These are phyloP conservation scores for Brachionus plicatilis DNA, from an alignment of 1,140 invertebrate species.

Conservation along the genomic window DNA sequence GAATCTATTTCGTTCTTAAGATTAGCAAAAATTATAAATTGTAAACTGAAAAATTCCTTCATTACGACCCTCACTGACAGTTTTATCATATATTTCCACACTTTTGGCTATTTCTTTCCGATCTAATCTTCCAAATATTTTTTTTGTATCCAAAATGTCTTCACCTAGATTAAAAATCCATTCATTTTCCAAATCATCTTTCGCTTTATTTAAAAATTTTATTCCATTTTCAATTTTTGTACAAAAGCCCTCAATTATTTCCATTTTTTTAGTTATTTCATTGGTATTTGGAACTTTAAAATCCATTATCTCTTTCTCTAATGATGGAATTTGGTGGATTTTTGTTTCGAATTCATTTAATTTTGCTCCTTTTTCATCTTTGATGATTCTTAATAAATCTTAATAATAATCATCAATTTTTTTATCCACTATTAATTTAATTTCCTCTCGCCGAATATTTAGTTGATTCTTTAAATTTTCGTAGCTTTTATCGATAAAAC, in stretches of 20 bases:
- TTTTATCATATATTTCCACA: no score
- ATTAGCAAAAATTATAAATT: no score
- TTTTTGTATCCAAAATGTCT: no score
- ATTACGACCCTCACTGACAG: no score
- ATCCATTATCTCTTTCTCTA: background rate
- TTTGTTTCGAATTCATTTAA: background rate
- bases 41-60: no score
- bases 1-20: no score
- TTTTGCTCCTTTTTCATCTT: background rate
- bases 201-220: background rate
- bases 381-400: background rate
- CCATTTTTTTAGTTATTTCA: background rate
- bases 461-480: background rate
- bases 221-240: background rate
- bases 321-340: background rate
- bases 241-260: background rate
- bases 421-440: background rate
- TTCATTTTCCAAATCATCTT: background rate
- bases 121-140: no score
- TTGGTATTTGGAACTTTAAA: background rate
- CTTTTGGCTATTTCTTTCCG: no score
- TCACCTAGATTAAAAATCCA: background rate
- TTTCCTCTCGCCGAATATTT: background rate
- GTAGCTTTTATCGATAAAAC: background rate
- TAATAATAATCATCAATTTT: constrained; percentile 2